Base-by-base conservation (phyloP, 92 coral and sea anemone species). In the Blastomussa wellsi region DNA sequence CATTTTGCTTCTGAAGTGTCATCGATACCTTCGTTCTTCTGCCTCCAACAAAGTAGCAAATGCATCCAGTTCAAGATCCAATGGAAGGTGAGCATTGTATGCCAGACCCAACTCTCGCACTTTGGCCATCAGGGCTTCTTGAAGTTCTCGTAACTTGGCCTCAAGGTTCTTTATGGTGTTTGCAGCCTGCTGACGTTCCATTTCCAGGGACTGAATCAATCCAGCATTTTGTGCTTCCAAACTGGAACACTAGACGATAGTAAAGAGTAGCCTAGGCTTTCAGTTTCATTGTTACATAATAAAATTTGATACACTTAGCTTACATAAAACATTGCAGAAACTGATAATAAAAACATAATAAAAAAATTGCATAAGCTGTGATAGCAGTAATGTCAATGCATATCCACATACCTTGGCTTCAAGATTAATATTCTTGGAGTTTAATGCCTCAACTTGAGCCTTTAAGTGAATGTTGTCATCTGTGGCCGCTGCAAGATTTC, bases 81-180 rank as follows among this genome's bases (percentile, higher is more conserved):
- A 80, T 0, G 98, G 98, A 13, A 95, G 87, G 80, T 95, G 98
- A 42, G 95, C 92, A 87, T 91, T 95, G 88, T 95, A 95, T 12
- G 98, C 98, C 48, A 95, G 90, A 10, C 98, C 98, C 86, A 95
- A 90, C 87, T 95, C 98, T 44, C 98, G 88, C 52, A 95, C 94
- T 82, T 95, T 95, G 16, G 91, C 95, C 98, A 95, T 95, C 83
- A 95, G 87, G 8, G 95, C 96, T 59, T 95, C 98, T 78, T 95
- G 98, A 5, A 95, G 94, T 64, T 95, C 98, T 7, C 98, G 88
- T 14, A 95, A 88, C 83, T 95, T 95, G 26, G 95, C 94, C 89
- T 95, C 98, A 10, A 95, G 90, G 86, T 92, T 95, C 84, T 95
- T 95, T 76, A 95, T 85, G 67, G 87, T 93, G 81, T 94, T 94